These are phyloP conservation scores for Rhabditoides inermis DNA, from an alignment of 2,888 invertebrate species.

Conservation along the genomic window DNA sequence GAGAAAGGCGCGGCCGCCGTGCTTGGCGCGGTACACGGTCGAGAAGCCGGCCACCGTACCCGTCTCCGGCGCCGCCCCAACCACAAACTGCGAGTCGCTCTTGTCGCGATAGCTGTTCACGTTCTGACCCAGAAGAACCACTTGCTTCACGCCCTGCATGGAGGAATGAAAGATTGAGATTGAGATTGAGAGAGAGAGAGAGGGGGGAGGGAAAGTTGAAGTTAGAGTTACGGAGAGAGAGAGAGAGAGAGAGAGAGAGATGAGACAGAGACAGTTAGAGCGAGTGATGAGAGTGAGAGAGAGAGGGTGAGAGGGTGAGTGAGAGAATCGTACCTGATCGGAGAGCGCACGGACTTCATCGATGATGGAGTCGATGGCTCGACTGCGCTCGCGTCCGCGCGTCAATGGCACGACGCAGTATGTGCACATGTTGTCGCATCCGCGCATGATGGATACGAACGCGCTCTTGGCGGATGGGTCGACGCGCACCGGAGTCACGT, in stretches of 20 bases:
- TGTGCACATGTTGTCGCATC: slow-evolving; percentile 96
- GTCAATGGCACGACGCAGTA: slow-evolving; percentile 97
- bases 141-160: slow-evolving; percentile 27
- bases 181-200: slow-evolving; percentile 2
- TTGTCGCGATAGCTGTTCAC: slow-evolving; percentile 88
- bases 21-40: slow-evolving; percentile 67
- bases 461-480: slow-evolving; percentile 58
- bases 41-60: slow-evolving; percentile 32
- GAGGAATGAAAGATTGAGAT: slow-evolving; percentile 5
- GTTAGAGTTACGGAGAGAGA: background rate
- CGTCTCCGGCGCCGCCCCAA: slow-evolving; percentile 9
- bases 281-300: slow-evolving; percentile 1
- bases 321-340: slow-evolving; percentile 56
- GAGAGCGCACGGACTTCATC: slow-evolving; percentile 58
- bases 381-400: slow-evolving; percentile 44
- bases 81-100: slow-evolving; percentile 52
- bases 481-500: slow-evolving; percentile 78
- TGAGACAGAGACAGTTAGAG: background rate
- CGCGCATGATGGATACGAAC: slow-evolving; percentile 79
- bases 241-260: background rate
- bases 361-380: slow-evolving; percentile 11
- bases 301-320: background rate
- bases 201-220: background rate
- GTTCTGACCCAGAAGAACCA: slow-evolving; percentile 75
- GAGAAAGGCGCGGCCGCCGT: slow-evolving; percentile 10